Percentiles rank a stretch among this genome's conserved stretches.
phyloP scores from a whole-genome alignment of 2,113 vertebrate species.

The Pavo muticus region DNA sequence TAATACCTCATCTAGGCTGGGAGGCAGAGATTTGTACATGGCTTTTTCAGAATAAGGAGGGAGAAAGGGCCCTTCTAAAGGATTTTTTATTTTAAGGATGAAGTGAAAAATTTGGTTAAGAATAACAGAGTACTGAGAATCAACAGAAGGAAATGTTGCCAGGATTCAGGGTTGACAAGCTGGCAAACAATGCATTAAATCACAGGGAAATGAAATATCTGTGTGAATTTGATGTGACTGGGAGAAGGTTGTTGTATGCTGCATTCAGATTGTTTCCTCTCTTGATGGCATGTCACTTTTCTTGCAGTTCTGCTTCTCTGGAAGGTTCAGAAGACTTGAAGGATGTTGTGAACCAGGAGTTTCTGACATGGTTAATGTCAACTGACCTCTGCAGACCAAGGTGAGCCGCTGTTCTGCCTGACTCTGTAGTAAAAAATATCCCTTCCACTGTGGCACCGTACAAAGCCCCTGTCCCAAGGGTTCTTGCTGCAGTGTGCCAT shows the following conservation, averaged over 20 bases:
- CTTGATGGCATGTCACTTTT: accelerated
- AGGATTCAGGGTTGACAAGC: neutral
- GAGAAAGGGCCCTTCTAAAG: neutral
- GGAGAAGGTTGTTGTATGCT: accelerated
- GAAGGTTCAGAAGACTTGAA: slow-evolving; percentile 4
- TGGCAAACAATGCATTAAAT: neutral
- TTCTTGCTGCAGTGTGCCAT: accelerated
- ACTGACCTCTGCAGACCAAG: slow-evolving; percentile 25
- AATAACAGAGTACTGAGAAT: neutral
- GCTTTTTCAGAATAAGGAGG: neutral
- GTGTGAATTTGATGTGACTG: accelerated
- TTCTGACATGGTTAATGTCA: slow-evolving; percentile 27
- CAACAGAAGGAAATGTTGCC: neutral
- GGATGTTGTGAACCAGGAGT: neutral
- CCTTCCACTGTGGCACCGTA: neutral
- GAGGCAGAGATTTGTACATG: neutral
- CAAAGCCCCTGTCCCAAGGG: neutral
- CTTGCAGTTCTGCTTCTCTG: neutral
- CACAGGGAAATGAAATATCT: neutral
- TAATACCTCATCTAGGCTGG: neutral
- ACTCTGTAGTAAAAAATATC: neutral
- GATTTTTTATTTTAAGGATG: neutral
- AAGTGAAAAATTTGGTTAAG: neutral
- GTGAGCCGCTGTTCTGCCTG: neutral
- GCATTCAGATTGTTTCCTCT: neutral